phyloP scores from a whole-genome alignment of 2,888 invertebrate genomes.

The Auanema sp. region DNA sequence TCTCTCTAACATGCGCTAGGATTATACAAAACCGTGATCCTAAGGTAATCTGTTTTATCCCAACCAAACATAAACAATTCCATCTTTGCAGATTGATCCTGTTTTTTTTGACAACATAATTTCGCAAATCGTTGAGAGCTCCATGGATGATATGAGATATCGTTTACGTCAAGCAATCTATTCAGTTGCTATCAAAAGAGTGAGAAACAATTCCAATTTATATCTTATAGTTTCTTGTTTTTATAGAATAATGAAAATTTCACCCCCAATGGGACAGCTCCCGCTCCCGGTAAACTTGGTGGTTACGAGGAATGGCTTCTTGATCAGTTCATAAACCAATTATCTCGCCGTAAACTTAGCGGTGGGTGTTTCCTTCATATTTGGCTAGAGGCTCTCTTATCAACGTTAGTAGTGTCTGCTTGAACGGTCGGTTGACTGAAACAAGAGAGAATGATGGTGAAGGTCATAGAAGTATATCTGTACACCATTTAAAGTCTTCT shows the following conservation, averaged over 20 bases:
- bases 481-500: too few relatives aligned
- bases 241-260: background rate
- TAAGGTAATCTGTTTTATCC: background rate
- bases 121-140: conserved; percentile 17
- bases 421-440: too few relatives aligned
- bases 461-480: too few relatives aligned
- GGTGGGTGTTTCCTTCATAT: too few relatives aligned
- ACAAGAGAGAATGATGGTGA: too few relatives aligned
- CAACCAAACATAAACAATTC: background rate
- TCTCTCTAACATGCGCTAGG: conserved; percentile 6
- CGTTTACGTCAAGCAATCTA: conserved; percentile 19
- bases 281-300: background rate
- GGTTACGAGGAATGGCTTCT: conserved; percentile 17
- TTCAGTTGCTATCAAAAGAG: conserved; percentile 8
- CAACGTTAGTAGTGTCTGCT: too few relatives aligned
- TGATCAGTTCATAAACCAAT: conserved; percentile 12
- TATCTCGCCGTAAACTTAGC: conserved; percentile 1
- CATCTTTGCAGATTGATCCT: conserved; percentile 11
- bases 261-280: background rate
- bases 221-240: background rate
- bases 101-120: conserved; percentile 17
- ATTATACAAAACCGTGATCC: conserved; percentile 15
- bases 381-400: too few relatives aligned
- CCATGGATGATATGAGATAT: conserved; percentile 17
- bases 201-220: background rate